Conservation (phyloP, 1,140 invertebrate genomes). For the Cyclargus thomasi region DNA sequence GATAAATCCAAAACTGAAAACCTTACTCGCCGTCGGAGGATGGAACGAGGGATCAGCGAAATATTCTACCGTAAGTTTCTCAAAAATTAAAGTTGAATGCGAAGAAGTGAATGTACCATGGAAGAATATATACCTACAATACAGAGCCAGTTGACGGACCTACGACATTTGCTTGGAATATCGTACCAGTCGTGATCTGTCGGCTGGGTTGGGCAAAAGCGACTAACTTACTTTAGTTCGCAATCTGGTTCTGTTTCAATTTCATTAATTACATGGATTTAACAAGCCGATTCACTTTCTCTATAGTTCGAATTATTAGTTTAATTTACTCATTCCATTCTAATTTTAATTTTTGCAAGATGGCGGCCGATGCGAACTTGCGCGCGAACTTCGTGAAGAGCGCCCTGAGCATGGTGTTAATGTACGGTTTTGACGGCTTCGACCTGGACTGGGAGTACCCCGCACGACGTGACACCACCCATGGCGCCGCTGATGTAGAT, state of each 20-base stretch:
- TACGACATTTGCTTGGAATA: no score
- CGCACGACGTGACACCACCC: slow-evolving; percentile 77
- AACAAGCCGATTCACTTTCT: no score
- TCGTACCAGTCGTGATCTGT: no score
- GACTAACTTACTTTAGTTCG: no score
- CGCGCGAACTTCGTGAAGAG: slow-evolving; percentile 78
- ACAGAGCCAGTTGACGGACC: no score
- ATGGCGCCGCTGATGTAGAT: slow-evolving; percentile 66
- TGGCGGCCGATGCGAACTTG: slow-evolving; percentile 68
- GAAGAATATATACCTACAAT: no score
- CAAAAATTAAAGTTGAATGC: no score
- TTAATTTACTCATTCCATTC: not conserved
- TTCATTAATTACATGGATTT: no score
- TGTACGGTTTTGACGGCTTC: slow-evolving; percentile 86
- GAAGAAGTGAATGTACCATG: no score
- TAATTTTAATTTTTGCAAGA: slow-evolving; percentile 45
- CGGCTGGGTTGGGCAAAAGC: no score
- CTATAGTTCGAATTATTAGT: no score
- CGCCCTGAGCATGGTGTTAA: slow-evolving; percentile 76
- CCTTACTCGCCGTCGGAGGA: slow-evolving; percentile 83
- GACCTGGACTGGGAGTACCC: slow-evolving; percentile 91
- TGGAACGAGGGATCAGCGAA: slow-evolving; percentile 84
- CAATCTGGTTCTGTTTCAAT: no score
- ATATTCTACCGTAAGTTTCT: slow-evolving; percentile 76
- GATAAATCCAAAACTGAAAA: slow-evolving; percentile 80